phyloP scores from a whole-genome alignment of 2,888 invertebrate species.

The Drosophila demipolita region DNA sequence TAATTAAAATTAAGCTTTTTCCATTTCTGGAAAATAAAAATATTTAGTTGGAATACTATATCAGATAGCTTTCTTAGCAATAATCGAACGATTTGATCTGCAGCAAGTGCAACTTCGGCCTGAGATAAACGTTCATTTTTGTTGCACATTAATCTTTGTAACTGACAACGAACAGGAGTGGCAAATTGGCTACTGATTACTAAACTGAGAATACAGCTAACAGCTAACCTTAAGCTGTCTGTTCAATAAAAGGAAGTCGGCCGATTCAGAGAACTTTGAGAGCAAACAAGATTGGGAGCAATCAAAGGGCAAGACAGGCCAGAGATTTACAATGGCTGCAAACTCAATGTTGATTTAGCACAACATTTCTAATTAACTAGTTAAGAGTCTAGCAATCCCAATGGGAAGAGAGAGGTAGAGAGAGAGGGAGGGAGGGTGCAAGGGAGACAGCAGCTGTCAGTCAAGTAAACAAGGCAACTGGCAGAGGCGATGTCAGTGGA shows the following conservation, averaged over 20 bases:
- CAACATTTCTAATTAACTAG: conserved; percentile 52
- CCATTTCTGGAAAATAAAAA: too few species aligned
- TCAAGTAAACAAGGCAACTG: conserved; percentile 6
- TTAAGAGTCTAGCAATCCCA: conserved; percentile 7
- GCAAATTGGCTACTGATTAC: conserved; percentile 42
- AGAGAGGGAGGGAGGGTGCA: neutral
- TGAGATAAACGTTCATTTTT: neutral
- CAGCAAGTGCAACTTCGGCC: neutral
- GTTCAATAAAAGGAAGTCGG: conserved; percentile 7
- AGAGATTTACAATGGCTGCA: conserved; percentile 29
- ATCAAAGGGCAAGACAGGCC: conserved; percentile 38
- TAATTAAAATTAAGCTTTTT: neutral
- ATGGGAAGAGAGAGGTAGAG: neutral
- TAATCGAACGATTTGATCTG: neutral
- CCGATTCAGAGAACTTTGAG: conserved; percentile 14
- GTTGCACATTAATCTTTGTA: neutral
- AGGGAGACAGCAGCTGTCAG: conserved; percentile 21
- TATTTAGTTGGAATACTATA: too few species aligned
- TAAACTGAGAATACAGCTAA: neutral
- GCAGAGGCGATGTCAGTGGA: neutral
- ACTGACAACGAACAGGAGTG: conserved; percentile 35
- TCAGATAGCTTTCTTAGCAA: neutral
- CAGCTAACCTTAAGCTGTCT: conserved; percentile 26
- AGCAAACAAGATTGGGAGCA: conserved; percentile 11
- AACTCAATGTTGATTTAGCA: conserved; percentile 23